Percentiles rank a stretch among this genome's conserved stretches.
Conservation (phyloP, 2,888 invertebrate genomes). For the Pomacea canaliculata region DNA sequence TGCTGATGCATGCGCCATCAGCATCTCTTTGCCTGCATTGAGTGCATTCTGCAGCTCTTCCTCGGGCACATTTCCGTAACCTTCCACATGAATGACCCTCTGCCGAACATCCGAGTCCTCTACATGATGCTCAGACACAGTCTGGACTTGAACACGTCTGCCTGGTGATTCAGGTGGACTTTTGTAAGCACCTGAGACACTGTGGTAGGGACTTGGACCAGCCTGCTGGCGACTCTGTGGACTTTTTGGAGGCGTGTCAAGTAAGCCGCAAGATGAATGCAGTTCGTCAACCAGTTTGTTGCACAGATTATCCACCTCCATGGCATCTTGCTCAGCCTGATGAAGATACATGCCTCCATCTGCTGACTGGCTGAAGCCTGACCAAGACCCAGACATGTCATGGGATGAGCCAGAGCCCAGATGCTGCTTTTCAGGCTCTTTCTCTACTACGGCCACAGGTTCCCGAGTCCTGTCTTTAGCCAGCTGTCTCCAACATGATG, state of each 20-base stretch:
- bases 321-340: constrained; percentile 22
- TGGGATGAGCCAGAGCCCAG: background rate
- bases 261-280: background rate
- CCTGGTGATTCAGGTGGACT: background rate
- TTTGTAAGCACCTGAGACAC: too few species aligned
- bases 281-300: constrained; percentile 31
- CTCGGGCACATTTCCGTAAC: constrained; percentile 25
- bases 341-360: constrained; percentile 9
- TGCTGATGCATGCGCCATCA: constrained; percentile 37
- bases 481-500: background rate
- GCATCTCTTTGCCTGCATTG: constrained; percentile 51
- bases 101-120: constrained; percentile 23
- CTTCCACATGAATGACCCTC: constrained; percentile 32
- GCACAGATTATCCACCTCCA: constrained; percentile 34
- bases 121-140: constrained; percentile 6
- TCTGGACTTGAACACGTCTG: constrained; percentile 13
- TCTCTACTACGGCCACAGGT: too few species aligned
- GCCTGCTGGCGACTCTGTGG: background rate
- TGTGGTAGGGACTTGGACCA: background rate
- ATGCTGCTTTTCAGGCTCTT: background rate
- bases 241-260: background rate
- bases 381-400: background rate
- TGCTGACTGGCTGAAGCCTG: background rate
- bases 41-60: constrained; percentile 57
- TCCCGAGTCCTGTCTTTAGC: background rate